A percentile compares a stretch with the other conserved stretches of the same genome.
Evolutionary conservation across 2,113 vertebrate genomes (phyloP).

Genomic region (Anolis sagrei): DNA sequence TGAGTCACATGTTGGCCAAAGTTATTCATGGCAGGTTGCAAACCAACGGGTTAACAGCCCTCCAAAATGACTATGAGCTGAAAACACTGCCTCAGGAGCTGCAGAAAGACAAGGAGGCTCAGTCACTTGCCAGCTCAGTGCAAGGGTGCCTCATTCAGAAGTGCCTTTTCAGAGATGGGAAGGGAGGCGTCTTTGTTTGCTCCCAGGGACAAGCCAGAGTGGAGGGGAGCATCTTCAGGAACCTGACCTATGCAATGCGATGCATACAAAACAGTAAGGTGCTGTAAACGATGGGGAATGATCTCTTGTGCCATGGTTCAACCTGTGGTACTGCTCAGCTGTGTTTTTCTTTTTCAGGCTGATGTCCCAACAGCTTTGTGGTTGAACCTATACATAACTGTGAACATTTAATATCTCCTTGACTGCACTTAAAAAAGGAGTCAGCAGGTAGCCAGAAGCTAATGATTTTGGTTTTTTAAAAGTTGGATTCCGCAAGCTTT

Average conservation of each 20-base stretch:
- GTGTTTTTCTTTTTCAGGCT: background rate
- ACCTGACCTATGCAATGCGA: conserved; percentile 83
- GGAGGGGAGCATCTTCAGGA: conserved; percentile 85
- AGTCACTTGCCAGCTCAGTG: conserved; percentile 75
- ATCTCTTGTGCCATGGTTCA: background rate
- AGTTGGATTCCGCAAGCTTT: background rate
- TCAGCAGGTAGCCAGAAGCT: rapidly evolving
- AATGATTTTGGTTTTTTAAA: background rate
- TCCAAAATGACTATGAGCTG: conserved; percentile 77
- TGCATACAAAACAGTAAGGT: conserved; percentile 90
- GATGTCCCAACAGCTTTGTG: background rate
- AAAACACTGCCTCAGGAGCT: conserved; percentile 85
- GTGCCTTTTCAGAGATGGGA: conserved; percentile 88
- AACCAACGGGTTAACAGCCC: conserved; percentile 69
- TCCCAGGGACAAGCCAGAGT: conserved; percentile 84
- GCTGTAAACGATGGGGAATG: background rate
- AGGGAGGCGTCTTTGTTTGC: conserved; percentile 86
- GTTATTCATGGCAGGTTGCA: conserved; percentile 61
- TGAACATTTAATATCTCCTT: rapidly evolving
- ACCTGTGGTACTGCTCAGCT: background rate
- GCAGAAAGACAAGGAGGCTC: conserved; percentile 84
- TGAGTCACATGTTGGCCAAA: conserved; percentile 77
- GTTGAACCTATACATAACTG: background rate
- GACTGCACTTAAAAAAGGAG: rapidly evolving
- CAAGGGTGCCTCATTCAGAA: conserved; percentile 84